Evolutionary conservation across 2,113 vertebrate species (phyloP).

Genomic region (Myxocyprinus asiaticus): DNA sequence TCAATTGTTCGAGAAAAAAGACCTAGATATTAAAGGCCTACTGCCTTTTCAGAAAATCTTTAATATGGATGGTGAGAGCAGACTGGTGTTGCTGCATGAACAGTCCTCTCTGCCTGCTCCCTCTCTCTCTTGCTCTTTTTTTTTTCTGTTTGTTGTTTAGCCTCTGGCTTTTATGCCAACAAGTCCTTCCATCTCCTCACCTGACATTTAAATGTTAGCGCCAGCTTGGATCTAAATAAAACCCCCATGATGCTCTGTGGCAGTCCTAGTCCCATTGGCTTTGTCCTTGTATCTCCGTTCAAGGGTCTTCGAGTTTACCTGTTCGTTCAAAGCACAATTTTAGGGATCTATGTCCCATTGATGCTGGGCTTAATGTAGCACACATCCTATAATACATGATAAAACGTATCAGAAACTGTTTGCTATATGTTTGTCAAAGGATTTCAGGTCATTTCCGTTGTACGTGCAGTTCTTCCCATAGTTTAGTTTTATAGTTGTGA

Average conservation of each 20-base stretch:
- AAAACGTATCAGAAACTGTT: too few relatives aligned
- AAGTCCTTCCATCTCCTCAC: slow-evolving; percentile 57
- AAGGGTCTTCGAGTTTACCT: slow-evolving; percentile 15
- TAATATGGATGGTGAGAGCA: neutral
- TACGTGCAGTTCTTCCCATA: too few relatives aligned
- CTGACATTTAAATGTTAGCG: slow-evolving; percentile 73
- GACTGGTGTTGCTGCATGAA: slow-evolving; percentile 12
- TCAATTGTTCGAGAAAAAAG: too few relatives aligned
- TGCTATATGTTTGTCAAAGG: too few relatives aligned
- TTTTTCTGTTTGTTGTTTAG: slow-evolving; percentile 27
- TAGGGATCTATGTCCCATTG: neutral
- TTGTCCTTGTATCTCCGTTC: slow-evolving; percentile 24
- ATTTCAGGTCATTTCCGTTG: too few relatives aligned
- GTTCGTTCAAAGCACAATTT: slow-evolving; percentile 37
- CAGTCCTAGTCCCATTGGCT: slow-evolving; percentile 43
- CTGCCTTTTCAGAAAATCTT: slow-evolving; percentile 1
- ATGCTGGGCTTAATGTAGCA: neutral
- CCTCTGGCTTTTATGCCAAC: slow-evolving; percentile 53
- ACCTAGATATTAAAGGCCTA: too few relatives aligned
- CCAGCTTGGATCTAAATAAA: slow-evolving; percentile 57
- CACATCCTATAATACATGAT: too few relatives aligned
- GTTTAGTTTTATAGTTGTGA: too few relatives aligned
- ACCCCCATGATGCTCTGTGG: slow-evolving; percentile 55
- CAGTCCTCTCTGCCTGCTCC: neutral
- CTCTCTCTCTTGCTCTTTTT: slow-evolving; percentile 18